Conservation (phyloP, 1,140 invertebrate genomes). For the Acromyrmex charruanus region DNA sequence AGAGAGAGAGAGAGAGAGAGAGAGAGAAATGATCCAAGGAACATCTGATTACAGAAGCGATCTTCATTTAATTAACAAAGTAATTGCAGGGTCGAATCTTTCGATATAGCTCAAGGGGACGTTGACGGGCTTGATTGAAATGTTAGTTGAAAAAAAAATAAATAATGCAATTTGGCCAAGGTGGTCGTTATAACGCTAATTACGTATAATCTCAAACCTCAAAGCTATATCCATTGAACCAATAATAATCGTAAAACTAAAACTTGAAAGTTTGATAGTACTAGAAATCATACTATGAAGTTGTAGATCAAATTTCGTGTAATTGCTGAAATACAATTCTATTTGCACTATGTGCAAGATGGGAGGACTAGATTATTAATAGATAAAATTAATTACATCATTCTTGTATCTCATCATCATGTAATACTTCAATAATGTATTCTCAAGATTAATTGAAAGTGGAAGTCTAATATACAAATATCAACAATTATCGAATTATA, state of each 20-base stretch:
- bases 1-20: not conserved
- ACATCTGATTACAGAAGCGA: slow-evolving; percentile 71
- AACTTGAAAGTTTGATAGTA: not conserved
- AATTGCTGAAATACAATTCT: not conserved
- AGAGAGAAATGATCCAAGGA: slow-evolving; percentile 23
- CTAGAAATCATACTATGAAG: not conserved
- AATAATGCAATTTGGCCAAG: slow-evolving; percentile 85
- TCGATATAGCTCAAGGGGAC: slow-evolving; percentile 84
- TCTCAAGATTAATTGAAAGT: not conserved
- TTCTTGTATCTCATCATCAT: not conserved
- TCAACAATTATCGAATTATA: not conserved
- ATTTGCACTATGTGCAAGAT: not conserved
- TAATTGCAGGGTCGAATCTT: slow-evolving; percentile 85
- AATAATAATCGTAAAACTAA: slow-evolving; percentile 69
- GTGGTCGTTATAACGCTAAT: slow-evolving; percentile 84
- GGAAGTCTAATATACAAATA: not conserved
- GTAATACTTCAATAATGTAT: not conserved
- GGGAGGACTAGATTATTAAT: not conserved
- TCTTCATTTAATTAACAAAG: slow-evolving; percentile 86
- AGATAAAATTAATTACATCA: not conserved
- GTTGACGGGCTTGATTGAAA: slow-evolving; percentile 85
- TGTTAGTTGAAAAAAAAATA: slow-evolving; percentile 80
- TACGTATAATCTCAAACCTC: slow-evolving; percentile 82
- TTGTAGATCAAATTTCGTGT: not conserved
- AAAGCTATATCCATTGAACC: slow-evolving; percentile 72